Conservation (phyloP, 2,113 vertebrate species). For the Phodopus roborovskii region DNA sequence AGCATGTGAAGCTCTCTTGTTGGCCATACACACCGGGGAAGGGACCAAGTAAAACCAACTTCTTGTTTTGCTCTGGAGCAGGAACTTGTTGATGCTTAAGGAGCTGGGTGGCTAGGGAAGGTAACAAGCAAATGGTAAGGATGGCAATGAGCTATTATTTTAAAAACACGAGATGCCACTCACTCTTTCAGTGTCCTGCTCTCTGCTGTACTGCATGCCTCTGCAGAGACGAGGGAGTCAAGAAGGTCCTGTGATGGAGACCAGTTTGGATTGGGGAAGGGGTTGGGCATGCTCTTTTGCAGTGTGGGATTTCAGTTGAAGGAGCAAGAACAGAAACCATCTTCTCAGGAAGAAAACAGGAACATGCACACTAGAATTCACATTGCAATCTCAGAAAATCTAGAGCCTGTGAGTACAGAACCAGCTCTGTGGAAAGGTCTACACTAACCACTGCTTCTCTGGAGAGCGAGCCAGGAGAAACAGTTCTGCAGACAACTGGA, state of each 20-base stretch:
- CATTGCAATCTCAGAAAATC: neutral
- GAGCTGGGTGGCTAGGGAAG: neutral
- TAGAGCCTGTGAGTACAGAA: neutral
- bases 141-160: conserved; percentile 41
- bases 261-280: neutral
- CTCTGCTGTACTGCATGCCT: neutral
- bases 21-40: neutral
- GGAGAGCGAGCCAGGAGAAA: neutral
- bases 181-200: neutral
- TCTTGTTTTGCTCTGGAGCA: neutral
- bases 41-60: neutral
- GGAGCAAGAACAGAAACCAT: neutral
- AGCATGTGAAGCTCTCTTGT: neutral
- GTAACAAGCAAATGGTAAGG: neutral
- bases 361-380: neutral
- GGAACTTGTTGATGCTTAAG: neutral
- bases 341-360: conserved; percentile 11
- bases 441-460: neutral
- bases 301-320: neutral
- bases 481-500: neutral
- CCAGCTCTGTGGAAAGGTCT: neutral
- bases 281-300: neutral
- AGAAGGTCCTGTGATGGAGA: neutral
- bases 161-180: neutral
- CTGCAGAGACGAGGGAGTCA: neutral